A percentile compares a stretch with the other conserved stretches of the same genome.
phyloP scores from a whole-genome alignment of 2,113 vertebrate species.

The Chroicocephalus ridibundus region DNA sequence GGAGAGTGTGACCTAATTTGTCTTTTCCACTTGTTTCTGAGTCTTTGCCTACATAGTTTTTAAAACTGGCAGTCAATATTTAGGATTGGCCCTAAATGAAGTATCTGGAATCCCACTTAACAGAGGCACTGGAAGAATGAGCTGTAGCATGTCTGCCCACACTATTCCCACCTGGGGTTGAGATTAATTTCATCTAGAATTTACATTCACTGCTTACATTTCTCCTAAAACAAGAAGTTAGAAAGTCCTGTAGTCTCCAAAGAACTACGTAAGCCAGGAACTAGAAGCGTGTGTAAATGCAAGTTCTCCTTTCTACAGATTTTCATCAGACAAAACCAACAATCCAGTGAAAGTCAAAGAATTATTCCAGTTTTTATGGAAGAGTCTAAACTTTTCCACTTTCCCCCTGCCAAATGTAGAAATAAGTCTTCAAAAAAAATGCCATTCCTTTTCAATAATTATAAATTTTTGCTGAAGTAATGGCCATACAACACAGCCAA shows the following conservation, averaged over 20 bases:
- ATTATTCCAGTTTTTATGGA: background rate
- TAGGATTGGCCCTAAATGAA: background rate
- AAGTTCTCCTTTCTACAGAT: background rate
- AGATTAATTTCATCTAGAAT: background rate
- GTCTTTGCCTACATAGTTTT: background rate
- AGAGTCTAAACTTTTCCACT: background rate
- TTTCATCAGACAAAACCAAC: slow-evolving; percentile 1
- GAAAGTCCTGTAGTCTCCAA: background rate
- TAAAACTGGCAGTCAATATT: slow-evolving; percentile 20
- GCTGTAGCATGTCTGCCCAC: background rate
- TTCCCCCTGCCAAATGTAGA: background rate
- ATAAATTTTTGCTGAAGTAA: background rate
- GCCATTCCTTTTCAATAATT: background rate
- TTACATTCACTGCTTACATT: background rate
- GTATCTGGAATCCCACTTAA: slow-evolving; percentile 38
- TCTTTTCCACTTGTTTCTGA: background rate
- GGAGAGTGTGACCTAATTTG: background rate
- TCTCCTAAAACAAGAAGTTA: background rate
- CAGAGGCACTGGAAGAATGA: background rate
- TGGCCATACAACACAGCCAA: background rate
- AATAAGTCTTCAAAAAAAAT: background rate
- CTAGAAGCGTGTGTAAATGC: background rate
- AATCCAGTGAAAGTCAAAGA: background rate
- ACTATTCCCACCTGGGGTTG: background rate
- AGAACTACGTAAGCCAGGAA: background rate